These are phyloP conservation scores for Portevinia maculata DNA, from an alignment of 2,888 invertebrate genomes.

Conservation along the genomic window DNA sequence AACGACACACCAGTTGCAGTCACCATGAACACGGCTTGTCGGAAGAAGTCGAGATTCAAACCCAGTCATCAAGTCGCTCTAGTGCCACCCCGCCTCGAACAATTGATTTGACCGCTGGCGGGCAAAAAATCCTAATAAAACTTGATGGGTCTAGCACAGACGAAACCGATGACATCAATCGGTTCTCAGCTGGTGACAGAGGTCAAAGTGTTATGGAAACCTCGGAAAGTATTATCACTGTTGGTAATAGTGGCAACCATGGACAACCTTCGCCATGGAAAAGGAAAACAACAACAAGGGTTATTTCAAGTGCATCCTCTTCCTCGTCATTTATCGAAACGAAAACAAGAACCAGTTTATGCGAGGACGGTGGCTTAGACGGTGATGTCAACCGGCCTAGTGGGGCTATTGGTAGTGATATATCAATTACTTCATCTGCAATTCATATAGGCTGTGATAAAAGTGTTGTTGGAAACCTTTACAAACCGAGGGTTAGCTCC, in stretches of 20 bases:
- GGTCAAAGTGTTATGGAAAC: conserved; percentile 72
- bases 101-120: conserved; percentile 80
- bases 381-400: conserved; percentile 56
- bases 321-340: conserved; percentile 65
- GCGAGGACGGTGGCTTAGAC: conserved; percentile 55
- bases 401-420: conserved; percentile 48
- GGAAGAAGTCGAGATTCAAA: conserved; percentile 44
- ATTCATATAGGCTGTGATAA: conserved; percentile 61
- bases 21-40: conserved; percentile 43
- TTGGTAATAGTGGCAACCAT: conserved; percentile 71
- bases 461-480: conserved; percentile 15
- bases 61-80: conserved; percentile 74
- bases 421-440: conserved; percentile 69
- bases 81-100: conserved; percentile 79
- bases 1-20: conserved; percentile 60
- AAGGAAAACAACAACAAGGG: conserved; percentile 77
- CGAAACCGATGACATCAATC: conserved; percentile 75
- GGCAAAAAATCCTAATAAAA: conserved; percentile 79
- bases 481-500: conserved; percentile 50
- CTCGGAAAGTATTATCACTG: conserved; percentile 70
- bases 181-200: conserved; percentile 77
- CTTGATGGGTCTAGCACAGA: conserved; percentile 76
- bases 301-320: conserved; percentile 70
- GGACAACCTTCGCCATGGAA: conserved; percentile 68
- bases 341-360: conserved; percentile 68